Base-by-base conservation (phyloP, 2,888 invertebrate genomes). In the Alviniconcha strummeri region DNA sequence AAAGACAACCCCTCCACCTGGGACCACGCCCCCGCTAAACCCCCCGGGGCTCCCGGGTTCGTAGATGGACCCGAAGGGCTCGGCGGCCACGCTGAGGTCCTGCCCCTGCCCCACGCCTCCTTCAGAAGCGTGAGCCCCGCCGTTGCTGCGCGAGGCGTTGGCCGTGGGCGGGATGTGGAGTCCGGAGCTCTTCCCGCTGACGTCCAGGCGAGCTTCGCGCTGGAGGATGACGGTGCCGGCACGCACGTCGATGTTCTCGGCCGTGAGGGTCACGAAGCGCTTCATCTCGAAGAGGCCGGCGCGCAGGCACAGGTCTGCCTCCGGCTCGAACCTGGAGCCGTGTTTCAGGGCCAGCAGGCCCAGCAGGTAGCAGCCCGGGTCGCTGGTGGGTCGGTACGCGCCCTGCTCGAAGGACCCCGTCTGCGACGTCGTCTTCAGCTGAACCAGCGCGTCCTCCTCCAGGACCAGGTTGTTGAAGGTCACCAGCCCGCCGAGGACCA, bases 381-480 rank as follows among this genome's bases (percentile, higher is more conserved):
- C 13, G 81, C 88, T 88, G 13, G 88, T 89, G 1, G 85, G n/a
- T 4, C 56, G 72, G 82, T 90, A 90, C 0, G n/a, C 64, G n/a
- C 90, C 90, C 81, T 86, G 80, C 60, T 83, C 85, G 82, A 87
- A 90, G 2, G 82, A 84, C 0, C 87, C 89, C 5, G 90, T 90
- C 71, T 86, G 87, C 4, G 91, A 89, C 72, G 90, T 88, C 2
- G 77, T 74, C 13, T 88, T 84, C 13, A 90, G 85, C 57, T 83
- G 78, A 3, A 91, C 86, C 5, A 78, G 80, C 9, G 88, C 90
- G 54, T 86, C 87, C 71, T 88, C 84, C 83, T 90, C 90, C n/a
- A 90, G 85, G n/a, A 88, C 84, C 9, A 91, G 83, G 72, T 89
- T 87, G 69, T 88, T 90, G 83, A 90, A 90, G 5, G 91, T 90